These are phyloP conservation scores for Sabellastarte sp. DNA, from an alignment of 2,888 invertebrate species.

Conservation along the genomic window DNA sequence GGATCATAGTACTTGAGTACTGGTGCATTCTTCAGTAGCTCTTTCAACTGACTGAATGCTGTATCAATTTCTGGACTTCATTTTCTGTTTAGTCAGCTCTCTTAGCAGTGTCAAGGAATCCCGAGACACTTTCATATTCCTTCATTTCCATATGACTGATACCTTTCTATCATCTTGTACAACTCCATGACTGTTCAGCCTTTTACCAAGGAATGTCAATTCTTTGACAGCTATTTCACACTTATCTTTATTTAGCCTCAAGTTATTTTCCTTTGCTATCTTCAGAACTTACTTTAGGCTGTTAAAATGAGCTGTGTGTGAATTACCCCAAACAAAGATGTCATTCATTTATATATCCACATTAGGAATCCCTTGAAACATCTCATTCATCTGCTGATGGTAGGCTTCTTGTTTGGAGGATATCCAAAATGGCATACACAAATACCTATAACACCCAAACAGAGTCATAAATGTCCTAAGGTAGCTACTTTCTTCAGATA, in stretches of 20 bases:
- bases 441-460: constrained; percentile 17
- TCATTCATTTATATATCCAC: constrained; percentile 4
- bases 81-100: no score
- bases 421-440: constrained; percentile 8
- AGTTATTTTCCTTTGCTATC: not conserved
- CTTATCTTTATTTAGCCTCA: constrained; percentile 7
- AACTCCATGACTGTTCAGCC: not conserved
- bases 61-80: no score
- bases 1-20: no score
- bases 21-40: no score
- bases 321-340: constrained; percentile 2
- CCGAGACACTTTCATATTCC: not conserved
- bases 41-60: no score
- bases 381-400: no score
- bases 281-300: no score
- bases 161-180: not conserved
- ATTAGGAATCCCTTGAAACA: no score
- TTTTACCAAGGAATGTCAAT: not conserved
- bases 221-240: no score
- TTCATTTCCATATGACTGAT: not conserved
- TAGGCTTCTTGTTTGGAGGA: constrained; percentile 6
- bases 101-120: not conserved
- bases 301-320: no score
- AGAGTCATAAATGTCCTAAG: constrained; percentile 28
- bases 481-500: no score